These are phyloP conservation scores for Mayetiola destructor DNA, from an alignment of 2,888 invertebrate genomes.

Conservation along the genomic window DNA sequence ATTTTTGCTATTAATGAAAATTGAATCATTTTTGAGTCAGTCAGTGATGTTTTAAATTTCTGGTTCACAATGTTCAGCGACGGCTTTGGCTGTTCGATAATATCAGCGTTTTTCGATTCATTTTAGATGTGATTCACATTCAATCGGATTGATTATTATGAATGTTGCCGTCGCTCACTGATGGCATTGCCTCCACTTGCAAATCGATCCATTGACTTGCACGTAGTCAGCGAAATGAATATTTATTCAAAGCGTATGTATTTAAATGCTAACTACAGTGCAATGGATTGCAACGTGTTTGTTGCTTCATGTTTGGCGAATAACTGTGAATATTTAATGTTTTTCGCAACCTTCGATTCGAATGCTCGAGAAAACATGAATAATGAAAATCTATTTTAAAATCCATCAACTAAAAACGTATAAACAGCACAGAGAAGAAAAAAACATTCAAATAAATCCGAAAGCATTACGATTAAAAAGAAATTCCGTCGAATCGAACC, in stretches of 20 bases:
- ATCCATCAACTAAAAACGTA: conserved; percentile 12
- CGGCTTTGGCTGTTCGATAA: neutral
- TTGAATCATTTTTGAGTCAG: neutral
- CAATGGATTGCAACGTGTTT: neutral
- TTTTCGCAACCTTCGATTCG: neutral
- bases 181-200: no score
- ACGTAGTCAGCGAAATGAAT: conserved; percentile 6
- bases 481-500: neutral
- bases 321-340: neutral
- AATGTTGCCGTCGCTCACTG: no score
- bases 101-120: neutral
- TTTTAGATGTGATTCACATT: no score
- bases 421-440: neutral
- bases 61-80: neutral
- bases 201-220: neutral
- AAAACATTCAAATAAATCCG: no score
- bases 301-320: neutral
- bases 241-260: conserved; percentile 1
- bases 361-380: neutral
- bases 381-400: conserved; percentile 13
- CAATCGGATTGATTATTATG: no score
- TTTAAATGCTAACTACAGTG: no score
- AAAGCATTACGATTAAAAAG: neutral
- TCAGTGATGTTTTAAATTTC: neutral
- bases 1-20: conserved; percentile 2